Evolutionary conservation across 1,140 invertebrate genomes (phyloP).

Genomic region (Delia radicum): DNA sequence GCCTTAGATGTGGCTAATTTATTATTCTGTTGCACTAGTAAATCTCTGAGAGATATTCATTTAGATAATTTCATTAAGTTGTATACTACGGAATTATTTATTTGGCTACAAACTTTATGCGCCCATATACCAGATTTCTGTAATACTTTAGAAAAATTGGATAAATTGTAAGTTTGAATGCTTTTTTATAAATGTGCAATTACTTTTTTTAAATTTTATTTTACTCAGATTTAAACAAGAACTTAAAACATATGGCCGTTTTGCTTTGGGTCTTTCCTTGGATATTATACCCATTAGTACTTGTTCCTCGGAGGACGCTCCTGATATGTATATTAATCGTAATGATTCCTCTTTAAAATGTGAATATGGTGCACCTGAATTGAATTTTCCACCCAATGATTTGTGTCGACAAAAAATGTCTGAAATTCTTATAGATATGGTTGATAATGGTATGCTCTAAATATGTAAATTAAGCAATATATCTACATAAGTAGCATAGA

Average conservation of each 20-base stretch:
- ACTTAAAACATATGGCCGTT: conserved; percentile 64
- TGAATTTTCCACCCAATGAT: conserved; percentile 58
- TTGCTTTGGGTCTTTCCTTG: conserved; percentile 67
- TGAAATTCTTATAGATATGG: conserved; percentile 62
- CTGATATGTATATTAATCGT: conserved; percentile 62
- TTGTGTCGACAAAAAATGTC: conserved; percentile 63
- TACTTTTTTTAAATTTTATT: not conserved
- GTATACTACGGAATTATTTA: conserved; percentile 57
- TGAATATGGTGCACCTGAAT: conserved; percentile 44
- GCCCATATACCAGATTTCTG: conserved; percentile 51
- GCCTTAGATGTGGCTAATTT: conserved; percentile 68
- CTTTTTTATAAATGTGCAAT: not conserved
- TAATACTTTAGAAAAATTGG: conserved; percentile 57
- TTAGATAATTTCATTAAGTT: conserved; percentile 62
- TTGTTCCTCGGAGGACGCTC: conserved; percentile 69
- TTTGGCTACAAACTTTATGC: conserved; percentile 57
- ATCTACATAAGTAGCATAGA: too few species aligned
- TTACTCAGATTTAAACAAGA: conserved; percentile 62
- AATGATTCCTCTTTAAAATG: conserved; percentile 22
- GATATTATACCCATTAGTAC: conserved; percentile 73
- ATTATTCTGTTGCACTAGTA: conserved; percentile 67
- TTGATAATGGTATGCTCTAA: conserved; percentile 59
- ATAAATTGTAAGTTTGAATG: conserved; percentile 59
- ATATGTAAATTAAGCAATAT: too few species aligned
- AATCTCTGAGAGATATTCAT: conserved; percentile 61